A percentile compares a stretch with the other conserved stretches of the same genome.
These are phyloP conservation scores for Lasiurus cinereus DNA, from an alignment of 2,113 vertebrate species.

Conservation along the genomic window DNA sequence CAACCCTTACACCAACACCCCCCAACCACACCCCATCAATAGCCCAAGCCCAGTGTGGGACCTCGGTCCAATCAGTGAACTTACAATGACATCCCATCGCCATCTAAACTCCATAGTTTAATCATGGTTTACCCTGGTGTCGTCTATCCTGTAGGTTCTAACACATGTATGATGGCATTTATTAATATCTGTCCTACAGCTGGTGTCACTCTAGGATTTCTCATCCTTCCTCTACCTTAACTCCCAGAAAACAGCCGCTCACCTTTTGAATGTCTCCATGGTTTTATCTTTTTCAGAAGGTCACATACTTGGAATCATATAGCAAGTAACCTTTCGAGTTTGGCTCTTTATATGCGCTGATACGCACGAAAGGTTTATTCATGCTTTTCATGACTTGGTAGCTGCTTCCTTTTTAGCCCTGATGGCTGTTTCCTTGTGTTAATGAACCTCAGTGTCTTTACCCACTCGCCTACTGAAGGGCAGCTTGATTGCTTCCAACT, in stretches of 20 bases:
- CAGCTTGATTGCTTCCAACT: not conserved
- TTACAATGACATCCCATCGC: rapidly evolving
- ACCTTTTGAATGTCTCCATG: not conserved
- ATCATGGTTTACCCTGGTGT: not conserved
- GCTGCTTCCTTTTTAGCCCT: not conserved
- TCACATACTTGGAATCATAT: not conserved
- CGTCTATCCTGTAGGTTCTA: not conserved
- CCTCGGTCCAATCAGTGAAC: not conserved
- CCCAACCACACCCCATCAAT: rapidly evolving
- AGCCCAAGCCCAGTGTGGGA: rapidly evolving
- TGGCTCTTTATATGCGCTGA: not conserved
- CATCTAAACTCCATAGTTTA: not conserved
- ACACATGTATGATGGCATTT: not conserved
- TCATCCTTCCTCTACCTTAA: not conserved
- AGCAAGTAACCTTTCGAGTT: not conserved
- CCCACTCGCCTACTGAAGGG: not conserved
- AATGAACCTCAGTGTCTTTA: not conserved
- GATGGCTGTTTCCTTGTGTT: not conserved
- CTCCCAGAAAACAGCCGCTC: not conserved
- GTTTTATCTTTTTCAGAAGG: not conserved
- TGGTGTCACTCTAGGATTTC: too few species aligned
- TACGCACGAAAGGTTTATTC: not conserved
- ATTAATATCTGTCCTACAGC: too few species aligned
- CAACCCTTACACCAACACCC: too few species aligned
- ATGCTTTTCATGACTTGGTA: not conserved